Conservation (phyloP, 2,797 vertebrate genomes). For the Bradypodion ventrale region DNA sequence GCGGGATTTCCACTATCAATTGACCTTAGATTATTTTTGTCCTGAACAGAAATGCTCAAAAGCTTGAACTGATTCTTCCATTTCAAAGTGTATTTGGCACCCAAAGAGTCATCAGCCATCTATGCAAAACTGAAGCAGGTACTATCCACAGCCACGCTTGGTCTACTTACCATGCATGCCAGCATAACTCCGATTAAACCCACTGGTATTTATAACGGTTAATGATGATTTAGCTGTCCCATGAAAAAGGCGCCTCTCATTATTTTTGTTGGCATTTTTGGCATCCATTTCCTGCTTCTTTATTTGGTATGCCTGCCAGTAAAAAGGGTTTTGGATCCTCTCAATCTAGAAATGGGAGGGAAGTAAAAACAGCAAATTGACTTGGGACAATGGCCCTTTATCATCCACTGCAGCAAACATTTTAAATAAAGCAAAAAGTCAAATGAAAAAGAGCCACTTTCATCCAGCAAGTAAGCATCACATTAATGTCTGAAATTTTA, state of each 20-base stretch:
- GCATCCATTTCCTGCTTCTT: conserved; percentile 80
- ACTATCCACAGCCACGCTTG: background rate
- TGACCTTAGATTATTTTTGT: background rate
- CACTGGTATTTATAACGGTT: conserved; percentile 68
- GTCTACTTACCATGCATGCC: conserved; percentile 81
- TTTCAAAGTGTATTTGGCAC: background rate
- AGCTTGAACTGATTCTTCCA: background rate
- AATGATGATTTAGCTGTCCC: conserved; percentile 76
- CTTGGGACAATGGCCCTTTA: background rate
- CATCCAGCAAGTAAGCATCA: background rate
- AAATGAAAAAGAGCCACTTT: background rate
- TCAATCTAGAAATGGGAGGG: conserved; percentile 76
- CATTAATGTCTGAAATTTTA: too few species aligned
- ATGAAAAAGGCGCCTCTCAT: conserved; percentile 83
- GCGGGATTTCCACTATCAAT: too few species aligned
- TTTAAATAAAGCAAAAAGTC: background rate
- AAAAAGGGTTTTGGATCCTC: conserved; percentile 80
- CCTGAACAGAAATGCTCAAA: background rate
- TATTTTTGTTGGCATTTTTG: conserved; percentile 78
- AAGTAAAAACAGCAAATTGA: background rate
- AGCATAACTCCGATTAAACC: conserved; percentile 87
- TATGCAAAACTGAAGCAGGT: background rate
- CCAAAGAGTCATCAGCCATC: background rate
- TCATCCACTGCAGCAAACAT: background rate
- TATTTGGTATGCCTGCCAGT: conserved; percentile 81